These are phyloP conservation scores for human DNA, from an alignment of 2,113 vertebrate species.

Conservation along the genomic window GRCh38 chr15:72568001-72568500, in stretches of 20 bases:
- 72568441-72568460: background rate
- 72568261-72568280: background rate
- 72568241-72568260: background rate
- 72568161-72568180: background rate
- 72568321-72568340: background rate
- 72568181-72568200: background rate
- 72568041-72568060: background rate
- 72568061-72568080: background rate
- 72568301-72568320: background rate
- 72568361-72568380: background rate
- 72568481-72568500: background rate
- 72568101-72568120: background rate
- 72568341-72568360: background rate
- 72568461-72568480: background rate
- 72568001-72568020: background rate
- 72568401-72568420: background rate
- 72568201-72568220: background rate
- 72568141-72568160: background rate
- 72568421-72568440: background rate
- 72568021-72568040: background rate
- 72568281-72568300: background rate
- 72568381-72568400: background rate
- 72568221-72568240: background rate
- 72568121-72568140: constrained; percentile 4
- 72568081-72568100: background rate